Evolutionary conservation across 37 sponge, comb jelly and placozoan genomes (phyloP).

Genomic region (Cladorhizidae sp.): DNA sequence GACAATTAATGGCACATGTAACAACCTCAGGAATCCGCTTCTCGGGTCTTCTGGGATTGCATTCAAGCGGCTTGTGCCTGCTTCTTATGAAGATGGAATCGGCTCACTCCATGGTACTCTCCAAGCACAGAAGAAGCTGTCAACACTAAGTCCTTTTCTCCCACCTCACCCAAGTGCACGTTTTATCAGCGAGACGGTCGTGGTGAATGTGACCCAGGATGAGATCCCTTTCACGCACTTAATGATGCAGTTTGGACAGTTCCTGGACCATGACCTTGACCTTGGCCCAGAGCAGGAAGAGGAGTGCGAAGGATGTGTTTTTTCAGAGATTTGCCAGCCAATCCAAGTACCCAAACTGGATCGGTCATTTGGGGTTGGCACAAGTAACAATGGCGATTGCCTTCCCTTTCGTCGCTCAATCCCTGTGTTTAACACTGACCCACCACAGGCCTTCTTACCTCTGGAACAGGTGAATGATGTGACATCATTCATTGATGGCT

Average conservation of each 20-base stretch:
- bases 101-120: slow-evolving; percentile 49
- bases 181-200: slow-evolving; percentile 46
- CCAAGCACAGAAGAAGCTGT: slow-evolving; percentile 20
- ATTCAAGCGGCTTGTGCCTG: slow-evolving; percentile 68
- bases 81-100: slow-evolving; percentile 82
- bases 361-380: slow-evolving; percentile 36
- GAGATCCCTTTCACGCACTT: slow-evolving; percentile 73
- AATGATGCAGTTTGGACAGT: slow-evolving; percentile 97
- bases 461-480: slow-evolving; percentile 70
- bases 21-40: slow-evolving; percentile 74
- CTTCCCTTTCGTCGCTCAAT: slow-evolving; percentile 62
- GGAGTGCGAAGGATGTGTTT: neutral
- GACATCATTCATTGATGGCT: slow-evolving; percentile 75
- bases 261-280: slow-evolving; percentile 88
- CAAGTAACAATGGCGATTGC: slow-evolving; percentile 35
- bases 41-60: slow-evolving; percentile 70
- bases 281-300: slow-evolving; percentile 26
- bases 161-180: slow-evolving; percentile 83
- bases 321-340: slow-evolving; percentile 47
- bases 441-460: slow-evolving; percentile 1
- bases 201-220: slow-evolving; percentile 6
- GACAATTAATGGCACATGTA: slow-evolving; percentile 88
- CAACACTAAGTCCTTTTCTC: slow-evolving; percentile 31
- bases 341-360: slow-evolving; percentile 53
- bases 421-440: slow-evolving; percentile 30